A percentile compares a stretch with the other conserved stretches of the same genome.
phyloP scores from a whole-genome alignment of 2,113 vertebrate species.

The Aix galericulata region DNA sequence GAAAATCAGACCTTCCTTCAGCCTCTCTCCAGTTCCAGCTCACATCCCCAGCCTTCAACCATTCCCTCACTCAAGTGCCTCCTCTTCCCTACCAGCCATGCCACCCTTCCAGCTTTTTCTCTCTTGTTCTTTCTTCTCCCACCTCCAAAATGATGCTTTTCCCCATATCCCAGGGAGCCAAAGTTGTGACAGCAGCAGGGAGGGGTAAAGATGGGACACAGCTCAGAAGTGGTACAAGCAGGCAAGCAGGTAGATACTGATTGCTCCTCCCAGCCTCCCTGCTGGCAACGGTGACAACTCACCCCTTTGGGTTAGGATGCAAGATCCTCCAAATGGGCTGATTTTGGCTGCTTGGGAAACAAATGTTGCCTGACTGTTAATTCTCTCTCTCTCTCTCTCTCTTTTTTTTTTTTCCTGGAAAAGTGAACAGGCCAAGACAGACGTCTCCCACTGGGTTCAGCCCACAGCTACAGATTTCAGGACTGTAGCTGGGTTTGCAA shows the following conservation, averaged over 20 bases:
- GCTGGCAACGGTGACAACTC: not conserved
- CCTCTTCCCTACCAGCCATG: accelerated
- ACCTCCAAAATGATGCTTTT: not conserved
- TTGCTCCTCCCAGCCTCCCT: not conserved
- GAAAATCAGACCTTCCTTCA: not conserved
- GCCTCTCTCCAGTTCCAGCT: not conserved
- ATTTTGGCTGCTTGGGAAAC: not conserved
- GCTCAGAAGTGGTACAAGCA: not conserved
- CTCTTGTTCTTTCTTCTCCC: not conserved
- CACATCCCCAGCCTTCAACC: not conserved
- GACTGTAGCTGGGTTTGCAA: not conserved
- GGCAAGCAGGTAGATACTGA: not conserved
- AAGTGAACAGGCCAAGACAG: not conserved
- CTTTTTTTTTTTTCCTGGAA: not conserved
- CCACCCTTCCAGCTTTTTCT: not conserved
- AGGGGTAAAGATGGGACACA: not conserved
- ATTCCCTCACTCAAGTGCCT: not conserved
- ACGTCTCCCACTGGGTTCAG: not conserved
- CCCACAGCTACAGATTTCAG: not conserved
- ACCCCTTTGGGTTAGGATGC: not conserved
- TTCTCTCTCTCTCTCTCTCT: too few relatives aligned
- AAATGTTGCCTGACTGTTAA: not conserved
- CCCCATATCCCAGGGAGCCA: not conserved
- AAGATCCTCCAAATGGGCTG: not conserved
- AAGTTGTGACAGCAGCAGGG: not conserved